Evolutionary conservation across 1,140 invertebrate genomes (phyloP).

Genomic region (Neotoxoptera formosana): DNA sequence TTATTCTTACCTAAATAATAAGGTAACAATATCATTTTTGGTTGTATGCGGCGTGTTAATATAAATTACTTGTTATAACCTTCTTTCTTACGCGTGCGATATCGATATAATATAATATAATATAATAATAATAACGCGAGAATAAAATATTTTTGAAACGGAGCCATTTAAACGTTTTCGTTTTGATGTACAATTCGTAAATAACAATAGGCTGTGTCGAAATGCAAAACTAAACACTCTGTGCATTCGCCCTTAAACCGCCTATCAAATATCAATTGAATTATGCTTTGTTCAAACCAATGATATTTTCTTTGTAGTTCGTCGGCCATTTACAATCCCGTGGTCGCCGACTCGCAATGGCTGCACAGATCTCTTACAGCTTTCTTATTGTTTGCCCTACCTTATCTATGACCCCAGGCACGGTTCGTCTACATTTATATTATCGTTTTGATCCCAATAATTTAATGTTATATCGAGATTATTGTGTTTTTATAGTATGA

Average conservation of each 20-base stretch:
- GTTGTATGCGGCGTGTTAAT: neutral
- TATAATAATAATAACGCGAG: neutral
- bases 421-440: neutral
- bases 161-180: neutral
- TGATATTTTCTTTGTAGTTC: neutral
- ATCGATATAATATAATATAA: too few relatives aligned
- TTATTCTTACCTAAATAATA: neutral
- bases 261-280: neutral
- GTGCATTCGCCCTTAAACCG: neutral
- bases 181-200: neutral
- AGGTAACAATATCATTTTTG: neutral
- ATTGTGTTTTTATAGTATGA: neutral
- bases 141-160: neutral
- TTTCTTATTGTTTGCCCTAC: neutral
- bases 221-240: neutral
- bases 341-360: neutral
- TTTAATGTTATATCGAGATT: neutral
- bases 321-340: neutral
- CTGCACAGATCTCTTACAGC: neutral
- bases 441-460: neutral
- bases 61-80: neutral
- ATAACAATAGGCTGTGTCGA: neutral
- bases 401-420: neutral
- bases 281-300: neutral
- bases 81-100: too few relatives aligned